These are phyloP conservation scores for Dolomedes plantarius DNA, from an alignment of 2,888 invertebrate genomes.

Conservation along the genomic window DNA sequence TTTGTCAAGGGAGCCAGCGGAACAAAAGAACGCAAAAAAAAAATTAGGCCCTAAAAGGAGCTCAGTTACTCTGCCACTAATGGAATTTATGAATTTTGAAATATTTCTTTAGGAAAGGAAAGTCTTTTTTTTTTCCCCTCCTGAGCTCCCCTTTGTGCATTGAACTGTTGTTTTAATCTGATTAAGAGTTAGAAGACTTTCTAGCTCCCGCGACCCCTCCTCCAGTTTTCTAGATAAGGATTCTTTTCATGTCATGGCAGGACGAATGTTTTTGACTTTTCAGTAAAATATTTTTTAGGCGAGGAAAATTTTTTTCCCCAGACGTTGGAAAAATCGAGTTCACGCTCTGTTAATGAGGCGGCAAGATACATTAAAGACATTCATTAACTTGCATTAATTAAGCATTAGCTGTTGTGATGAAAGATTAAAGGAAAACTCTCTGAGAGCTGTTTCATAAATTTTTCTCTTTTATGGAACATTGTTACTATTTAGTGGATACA, in stretches of 20 bases:
- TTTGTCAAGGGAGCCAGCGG: conserved; percentile 31
- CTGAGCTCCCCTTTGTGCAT: background rate
- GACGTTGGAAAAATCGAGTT: background rate
- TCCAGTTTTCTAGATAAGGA: background rate
- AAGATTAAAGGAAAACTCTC: background rate
- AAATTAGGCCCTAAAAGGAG: background rate
- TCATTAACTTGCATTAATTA: background rate
- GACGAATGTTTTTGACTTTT: background rate
- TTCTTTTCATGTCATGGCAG: background rate
- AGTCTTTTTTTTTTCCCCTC: background rate
- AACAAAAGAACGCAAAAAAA: conserved; percentile 22
- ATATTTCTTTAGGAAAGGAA: background rate
- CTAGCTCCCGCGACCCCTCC: background rate
- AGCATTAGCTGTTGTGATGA: conserved; percentile 2
- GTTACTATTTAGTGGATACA: too few relatives aligned
- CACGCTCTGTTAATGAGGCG: conserved; percentile 5
- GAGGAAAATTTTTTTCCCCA: background rate
- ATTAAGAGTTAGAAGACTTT: conserved; percentile 32
- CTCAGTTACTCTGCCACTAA: conserved; percentile 28
- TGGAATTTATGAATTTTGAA: conserved; percentile 66
- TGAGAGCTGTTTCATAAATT: too few relatives aligned
- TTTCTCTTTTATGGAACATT: too few relatives aligned
- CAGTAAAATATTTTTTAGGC: background rate
- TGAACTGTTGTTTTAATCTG: conserved; percentile 31
- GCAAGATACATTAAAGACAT: conserved; percentile 5